phyloP scores from a whole-genome alignment of 1,140 invertebrate genomes.

The Potamilus streckersoni region DNA sequence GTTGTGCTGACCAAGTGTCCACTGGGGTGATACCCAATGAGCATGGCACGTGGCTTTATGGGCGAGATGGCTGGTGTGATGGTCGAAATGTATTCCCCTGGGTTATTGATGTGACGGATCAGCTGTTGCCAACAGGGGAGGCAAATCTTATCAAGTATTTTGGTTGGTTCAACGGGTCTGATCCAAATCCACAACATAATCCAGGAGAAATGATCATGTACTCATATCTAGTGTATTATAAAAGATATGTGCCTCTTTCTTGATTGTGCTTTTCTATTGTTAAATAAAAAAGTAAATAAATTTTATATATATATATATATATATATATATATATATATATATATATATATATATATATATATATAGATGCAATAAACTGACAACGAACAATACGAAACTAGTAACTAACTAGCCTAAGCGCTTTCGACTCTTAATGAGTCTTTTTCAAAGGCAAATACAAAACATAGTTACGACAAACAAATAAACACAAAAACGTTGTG shows the following conservation, averaged over 20 bases:
- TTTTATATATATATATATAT: too few relatives aligned
- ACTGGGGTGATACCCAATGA: conserved; percentile 49
- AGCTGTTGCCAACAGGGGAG: conserved; percentile 2
- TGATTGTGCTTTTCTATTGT: too few relatives aligned
- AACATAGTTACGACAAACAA: too few relatives aligned
- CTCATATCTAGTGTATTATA: conserved; percentile 44
- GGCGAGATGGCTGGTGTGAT: conserved; percentile 55
- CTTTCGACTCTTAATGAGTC: too few relatives aligned
- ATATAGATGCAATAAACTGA: too few relatives aligned
- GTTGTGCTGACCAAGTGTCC: conserved; percentile 46
- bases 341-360: too few relatives aligned
- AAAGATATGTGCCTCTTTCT: not conserved
- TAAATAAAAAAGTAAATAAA: too few relatives aligned
- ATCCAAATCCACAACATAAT: conserved; percentile 43
- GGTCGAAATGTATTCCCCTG: conserved; percentile 44
- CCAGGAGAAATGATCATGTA: conserved; percentile 43
- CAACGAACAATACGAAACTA: too few relatives aligned
- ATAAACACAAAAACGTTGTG: too few relatives aligned
- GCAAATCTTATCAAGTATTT: conserved; percentile 34
- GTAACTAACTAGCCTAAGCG: too few relatives aligned
- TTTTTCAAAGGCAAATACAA: too few relatives aligned
- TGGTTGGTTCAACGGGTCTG: conserved; percentile 40
- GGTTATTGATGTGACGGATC: conserved; percentile 39
- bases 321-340: too few relatives aligned
- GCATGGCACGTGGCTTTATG: conserved; percentile 57